phyloP scores from a whole-genome alignment of 1,140 invertebrate species.

The Drosophila sturtevanti region DNA sequence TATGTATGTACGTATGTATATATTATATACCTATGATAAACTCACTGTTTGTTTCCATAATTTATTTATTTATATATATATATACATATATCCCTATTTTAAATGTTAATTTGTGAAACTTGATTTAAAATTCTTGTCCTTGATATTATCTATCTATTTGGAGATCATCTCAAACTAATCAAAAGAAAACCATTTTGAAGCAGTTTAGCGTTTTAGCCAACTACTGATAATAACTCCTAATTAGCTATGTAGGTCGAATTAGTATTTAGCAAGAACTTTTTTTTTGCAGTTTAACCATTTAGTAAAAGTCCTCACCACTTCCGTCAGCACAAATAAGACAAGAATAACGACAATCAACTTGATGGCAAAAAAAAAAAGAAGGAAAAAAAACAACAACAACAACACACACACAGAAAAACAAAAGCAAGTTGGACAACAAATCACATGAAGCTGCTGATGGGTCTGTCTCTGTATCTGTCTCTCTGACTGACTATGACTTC shows the following conservation, averaged over 20 bases:
- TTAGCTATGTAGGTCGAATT: constrained; percentile 60
- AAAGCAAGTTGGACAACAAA: constrained; percentile 27
- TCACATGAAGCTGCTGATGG: constrained; percentile 33
- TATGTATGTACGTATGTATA: no score
- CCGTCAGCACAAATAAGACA: constrained; percentile 28
- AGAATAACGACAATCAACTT: constrained; percentile 20
- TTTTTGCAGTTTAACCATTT: constrained; percentile 26
- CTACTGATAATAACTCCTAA: background rate
- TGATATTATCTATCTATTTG: no score
- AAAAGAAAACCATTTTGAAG: no score
- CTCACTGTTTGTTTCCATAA: no score
- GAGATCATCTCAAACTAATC: no score
- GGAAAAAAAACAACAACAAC: constrained; percentile 18
- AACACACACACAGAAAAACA: background rate
- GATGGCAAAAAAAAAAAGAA: constrained; percentile 46
- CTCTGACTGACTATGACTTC: background rate
- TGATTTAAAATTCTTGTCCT: no score
- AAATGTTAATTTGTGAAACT: no score
- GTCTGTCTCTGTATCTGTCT: constrained; percentile 4
- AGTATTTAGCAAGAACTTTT: constrained; percentile 69
- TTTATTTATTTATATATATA: no score
- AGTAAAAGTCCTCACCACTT: constrained; percentile 53
- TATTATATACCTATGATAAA: no score
- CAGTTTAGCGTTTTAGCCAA: no score
- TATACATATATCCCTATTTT: no score